Conservation (phyloP, 2,797 vertebrate species). For the Cichlasoma orientale region DNA sequence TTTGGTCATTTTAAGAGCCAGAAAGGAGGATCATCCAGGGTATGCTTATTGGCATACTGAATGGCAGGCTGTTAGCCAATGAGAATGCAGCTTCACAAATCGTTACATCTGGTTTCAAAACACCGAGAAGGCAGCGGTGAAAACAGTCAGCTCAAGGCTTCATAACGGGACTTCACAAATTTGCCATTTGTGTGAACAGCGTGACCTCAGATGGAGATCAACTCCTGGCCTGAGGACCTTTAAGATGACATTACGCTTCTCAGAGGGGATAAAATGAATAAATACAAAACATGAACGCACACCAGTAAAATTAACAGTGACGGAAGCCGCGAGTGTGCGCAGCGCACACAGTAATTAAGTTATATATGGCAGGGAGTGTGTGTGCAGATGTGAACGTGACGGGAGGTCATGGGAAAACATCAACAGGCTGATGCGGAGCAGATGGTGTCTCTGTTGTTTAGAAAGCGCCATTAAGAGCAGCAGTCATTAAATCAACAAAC, state of each 20-base stretch:
- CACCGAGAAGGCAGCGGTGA: not conserved
- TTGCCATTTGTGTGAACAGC: not conserved
- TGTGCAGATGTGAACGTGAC: conserved; percentile 17
- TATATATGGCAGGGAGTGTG: not conserved
- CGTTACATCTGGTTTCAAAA: not conserved
- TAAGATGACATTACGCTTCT: not conserved
- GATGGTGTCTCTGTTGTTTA: conserved; percentile 16
- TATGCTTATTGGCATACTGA: not conserved
- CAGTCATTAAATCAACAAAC: not conserved
- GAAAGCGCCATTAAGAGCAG: not conserved
- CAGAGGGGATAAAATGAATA: not conserved
- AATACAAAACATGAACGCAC: not conserved
- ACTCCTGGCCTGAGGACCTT: not conserved
- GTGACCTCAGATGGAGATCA: not conserved
- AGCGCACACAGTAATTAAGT: not conserved
- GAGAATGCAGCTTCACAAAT: too few species aligned
- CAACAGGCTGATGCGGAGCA: conserved; percentile 35
- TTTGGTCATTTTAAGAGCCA: not conserved
- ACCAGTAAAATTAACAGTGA: not conserved
- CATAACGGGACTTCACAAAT: not conserved
- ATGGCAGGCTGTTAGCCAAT: not conserved
- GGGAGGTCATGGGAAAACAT: conserved; percentile 49
- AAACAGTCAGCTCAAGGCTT: not conserved
- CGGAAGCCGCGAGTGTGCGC: not conserved
- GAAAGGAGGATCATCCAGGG: not conserved